Evolutionary conservation across 2,797 vertebrate species (phyloP).

Genomic region (Prunella strophiata): DNA sequence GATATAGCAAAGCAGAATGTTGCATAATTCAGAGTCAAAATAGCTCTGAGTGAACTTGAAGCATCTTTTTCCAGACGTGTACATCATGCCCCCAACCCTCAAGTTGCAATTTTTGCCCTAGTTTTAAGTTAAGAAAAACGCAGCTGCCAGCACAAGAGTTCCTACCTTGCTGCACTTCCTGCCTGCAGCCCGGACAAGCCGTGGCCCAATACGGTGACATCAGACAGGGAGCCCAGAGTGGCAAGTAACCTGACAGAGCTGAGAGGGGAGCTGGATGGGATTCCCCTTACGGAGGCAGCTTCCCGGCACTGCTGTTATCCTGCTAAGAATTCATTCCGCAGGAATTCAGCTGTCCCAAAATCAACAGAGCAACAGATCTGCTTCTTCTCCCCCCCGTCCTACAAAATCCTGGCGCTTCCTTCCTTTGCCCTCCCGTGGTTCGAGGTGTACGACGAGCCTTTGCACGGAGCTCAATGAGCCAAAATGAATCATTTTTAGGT

Average conservation of each 20-base stretch:
- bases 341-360: neutral
- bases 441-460: accelerated
- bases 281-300: neutral
- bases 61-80: neutral
- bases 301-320: neutral
- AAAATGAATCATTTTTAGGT: neutral
- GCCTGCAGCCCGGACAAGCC: accelerated
- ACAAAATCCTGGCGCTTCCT: neutral
- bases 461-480: neutral
- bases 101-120: neutral
- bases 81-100: neutral
- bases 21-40: slow-evolving; percentile 32
- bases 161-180: neutral
- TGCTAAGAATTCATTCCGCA: neutral
- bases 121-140: neutral
- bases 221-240: neutral
- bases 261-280: neutral
- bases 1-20: neutral
- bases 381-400: neutral
- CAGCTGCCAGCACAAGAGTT: neutral
- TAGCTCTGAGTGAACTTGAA: neutral
- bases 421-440: neutral
- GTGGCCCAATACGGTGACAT: neutral
- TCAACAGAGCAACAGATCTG: neutral
- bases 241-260: neutral